Percentiles rank a stretch among this genome's conserved stretches.
These are phyloP conservation scores for Ceratosolen solmsi DNA, from an alignment of 1,140 invertebrate species.

Conservation along the genomic window DNA sequence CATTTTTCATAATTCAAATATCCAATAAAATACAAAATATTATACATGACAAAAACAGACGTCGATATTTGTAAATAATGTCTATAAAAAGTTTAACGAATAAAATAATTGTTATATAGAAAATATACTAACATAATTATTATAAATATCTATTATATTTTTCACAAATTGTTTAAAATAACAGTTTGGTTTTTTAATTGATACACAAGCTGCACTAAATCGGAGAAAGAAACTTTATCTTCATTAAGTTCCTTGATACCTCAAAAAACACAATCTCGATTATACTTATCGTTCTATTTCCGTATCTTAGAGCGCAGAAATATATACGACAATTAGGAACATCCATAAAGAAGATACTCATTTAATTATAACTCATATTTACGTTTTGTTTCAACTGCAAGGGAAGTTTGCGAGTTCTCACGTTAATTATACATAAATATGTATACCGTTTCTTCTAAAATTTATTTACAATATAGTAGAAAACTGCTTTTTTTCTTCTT, in stretches of 20 bases:
- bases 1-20: constrained; percentile 27
- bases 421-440: constrained; percentile 50
- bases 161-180: constrained; percentile 44
- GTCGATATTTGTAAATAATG: constrained; percentile 50
- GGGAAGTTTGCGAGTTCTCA: constrained; percentile 36
- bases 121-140: constrained; percentile 39
- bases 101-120: constrained; percentile 43
- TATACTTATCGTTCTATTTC: constrained; percentile 34
- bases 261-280: constrained; percentile 44
- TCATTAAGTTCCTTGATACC: constrained; percentile 41
- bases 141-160: constrained; percentile 53
- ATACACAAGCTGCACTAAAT: constrained; percentile 45
- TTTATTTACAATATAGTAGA: constrained; percentile 52
- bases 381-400: constrained; percentile 38
- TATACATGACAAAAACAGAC: constrained; percentile 15
- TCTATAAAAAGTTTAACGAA: constrained; percentile 46
- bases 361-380: constrained; percentile 49
- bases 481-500: constrained; percentile 48
- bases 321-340: constrained; percentile 48
- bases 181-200: constrained; percentile 40
- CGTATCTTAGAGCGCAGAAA: constrained; percentile 24
- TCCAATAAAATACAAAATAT: constrained; percentile 23
- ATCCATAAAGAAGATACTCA: constrained; percentile 50
- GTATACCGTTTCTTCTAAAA: constrained; percentile 33
- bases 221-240: constrained; percentile 43